phyloP scores from a whole-genome alignment of 1,140 invertebrate genomes.

The Pseudomyrmex dendroicus region DNA sequence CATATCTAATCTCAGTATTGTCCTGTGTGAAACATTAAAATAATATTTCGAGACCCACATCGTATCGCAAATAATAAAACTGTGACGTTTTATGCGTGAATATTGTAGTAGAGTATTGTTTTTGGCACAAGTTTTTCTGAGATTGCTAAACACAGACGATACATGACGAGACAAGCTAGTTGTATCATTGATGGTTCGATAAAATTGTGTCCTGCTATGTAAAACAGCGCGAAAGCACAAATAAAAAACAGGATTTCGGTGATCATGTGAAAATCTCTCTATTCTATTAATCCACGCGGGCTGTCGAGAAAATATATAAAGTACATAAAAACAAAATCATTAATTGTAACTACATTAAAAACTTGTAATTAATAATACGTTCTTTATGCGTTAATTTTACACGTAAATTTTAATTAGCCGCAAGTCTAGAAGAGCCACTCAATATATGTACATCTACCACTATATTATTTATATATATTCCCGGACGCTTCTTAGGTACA shows the following conservation, averaged over 20 bases:
- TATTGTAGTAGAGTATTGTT: neutral
- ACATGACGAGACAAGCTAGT: neutral
- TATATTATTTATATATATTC: conserved; percentile 37
- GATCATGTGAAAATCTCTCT: neutral
- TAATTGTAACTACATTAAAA: conserved; percentile 38
- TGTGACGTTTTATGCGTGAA: conserved; percentile 17
- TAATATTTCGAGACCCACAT: neutral
- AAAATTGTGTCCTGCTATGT: conserved; percentile 29
- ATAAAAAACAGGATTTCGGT: conserved; percentile 2
- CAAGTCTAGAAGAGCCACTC: conserved; percentile 1
- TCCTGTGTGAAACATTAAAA: neutral
- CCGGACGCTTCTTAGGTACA: conserved; percentile 20
- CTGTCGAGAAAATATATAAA: conserved; percentile 13
- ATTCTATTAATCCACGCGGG: conserved; percentile 18
- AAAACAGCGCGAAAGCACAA: conserved; percentile 26
- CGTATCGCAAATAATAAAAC: conserved; percentile 9
- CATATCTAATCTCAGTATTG: conserved; percentile 23
- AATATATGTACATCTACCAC: neutral
- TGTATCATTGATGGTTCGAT: neutral
- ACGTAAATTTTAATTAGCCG: conserved; percentile 28
- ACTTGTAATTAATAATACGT: neutral
- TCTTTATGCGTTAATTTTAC: conserved; percentile 19
- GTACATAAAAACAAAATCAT: too few species aligned
- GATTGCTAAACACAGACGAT: conserved; percentile 2
- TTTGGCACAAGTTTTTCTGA: neutral